These are phyloP conservation scores for Meiosimyza platycephala DNA, from an alignment of 2,888 invertebrate species.

Conservation along the genomic window DNA sequence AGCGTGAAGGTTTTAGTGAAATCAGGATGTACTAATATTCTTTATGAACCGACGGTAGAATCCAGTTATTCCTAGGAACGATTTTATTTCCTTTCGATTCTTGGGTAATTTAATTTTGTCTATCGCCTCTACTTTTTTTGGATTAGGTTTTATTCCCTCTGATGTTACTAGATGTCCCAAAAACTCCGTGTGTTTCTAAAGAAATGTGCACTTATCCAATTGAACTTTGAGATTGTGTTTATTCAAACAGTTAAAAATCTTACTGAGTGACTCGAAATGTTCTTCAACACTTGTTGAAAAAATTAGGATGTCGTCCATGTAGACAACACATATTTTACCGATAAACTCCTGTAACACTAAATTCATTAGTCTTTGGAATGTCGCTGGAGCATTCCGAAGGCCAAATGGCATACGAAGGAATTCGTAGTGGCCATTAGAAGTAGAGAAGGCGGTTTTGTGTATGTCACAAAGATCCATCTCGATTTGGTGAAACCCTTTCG, in stretches of 20 bases:
- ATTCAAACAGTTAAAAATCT: slow-evolving; percentile 34
- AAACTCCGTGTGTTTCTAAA: slow-evolving; percentile 37
- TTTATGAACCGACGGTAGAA: no score
- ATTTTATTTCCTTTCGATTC: no score
- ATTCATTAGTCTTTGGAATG: slow-evolving; percentile 43
- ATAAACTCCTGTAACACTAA: slow-evolving; percentile 36
- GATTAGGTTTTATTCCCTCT: slow-evolving; percentile 39
- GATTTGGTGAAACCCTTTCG: slow-evolving; percentile 41
- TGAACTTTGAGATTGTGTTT: slow-evolving; percentile 38
- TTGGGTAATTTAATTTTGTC: no score
- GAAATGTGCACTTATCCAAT: slow-evolving; percentile 40
- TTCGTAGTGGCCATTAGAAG: slow-evolving; percentile 16
- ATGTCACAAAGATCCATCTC: slow-evolving; percentile 18
- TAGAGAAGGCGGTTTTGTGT: slow-evolving; percentile 37
- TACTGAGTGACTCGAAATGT: slow-evolving; percentile 31
- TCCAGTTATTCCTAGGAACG: no score
- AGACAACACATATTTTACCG: slow-evolving; percentile 21
- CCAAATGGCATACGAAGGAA: slow-evolving; percentile 24
- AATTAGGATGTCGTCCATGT: slow-evolving; percentile 39
- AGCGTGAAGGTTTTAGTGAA: slow-evolving; percentile 18
- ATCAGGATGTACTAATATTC: slow-evolving; percentile 23
- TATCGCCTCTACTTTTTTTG: slow-evolving; percentile 24
- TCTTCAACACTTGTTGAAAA: slow-evolving; percentile 40
- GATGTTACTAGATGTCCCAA: slow-evolving; percentile 40
- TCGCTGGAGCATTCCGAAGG: slow-evolving; percentile 37